Evolutionary conservation across 2,888 invertebrate species (phyloP), one percentile per base, ranked within the genome.

Genomic region (Lamellibrachia columna): DNA sequence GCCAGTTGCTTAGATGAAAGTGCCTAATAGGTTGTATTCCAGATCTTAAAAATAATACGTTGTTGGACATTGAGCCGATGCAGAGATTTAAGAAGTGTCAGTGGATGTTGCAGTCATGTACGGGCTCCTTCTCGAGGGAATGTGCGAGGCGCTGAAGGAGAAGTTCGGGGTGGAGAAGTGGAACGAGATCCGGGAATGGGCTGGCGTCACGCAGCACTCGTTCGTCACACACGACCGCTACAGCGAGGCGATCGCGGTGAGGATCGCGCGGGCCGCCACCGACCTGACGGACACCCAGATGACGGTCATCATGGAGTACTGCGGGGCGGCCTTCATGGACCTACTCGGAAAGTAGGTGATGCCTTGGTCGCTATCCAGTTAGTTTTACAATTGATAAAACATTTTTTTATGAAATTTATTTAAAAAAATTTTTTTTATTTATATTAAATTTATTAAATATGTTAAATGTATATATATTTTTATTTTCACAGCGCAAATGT

Each of bases 101-200:
- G 9, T 22, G 40, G n/a, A 28, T 52, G 52, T 52, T 91, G 53
- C 91, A 40, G 53, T 53, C 22, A 91, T 91, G 91, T 91, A 91
- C 91, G 91, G 91, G 9, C 91, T 91, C 7, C 91, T 91, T 15
- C 53, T 91, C 7, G 91, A 91, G 55, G 91, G 91, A 3, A 28
- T 91, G 2, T 53, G 53, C 11, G 55, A 15, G 53, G 91, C 91
- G 40, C 11, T 99, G 96, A 98, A 98, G 93, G 97, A 98, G 95
- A 98, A 98, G 40, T 99, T 99, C 97, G 99, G 99, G 0, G 99
- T 99, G 96, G 98, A 98, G 93, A 97, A 98, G 95, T 99, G 99
- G 99, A 98, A 98, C 95, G 98, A 98, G 96, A 98, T 99, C 93
- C 97, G 99, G 93, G 97, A 98, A 93, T 91, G 91, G 95, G 98